Conservation (phyloP, 2,797 vertebrate species). For the Bryconaethiops microstoma region DNA sequence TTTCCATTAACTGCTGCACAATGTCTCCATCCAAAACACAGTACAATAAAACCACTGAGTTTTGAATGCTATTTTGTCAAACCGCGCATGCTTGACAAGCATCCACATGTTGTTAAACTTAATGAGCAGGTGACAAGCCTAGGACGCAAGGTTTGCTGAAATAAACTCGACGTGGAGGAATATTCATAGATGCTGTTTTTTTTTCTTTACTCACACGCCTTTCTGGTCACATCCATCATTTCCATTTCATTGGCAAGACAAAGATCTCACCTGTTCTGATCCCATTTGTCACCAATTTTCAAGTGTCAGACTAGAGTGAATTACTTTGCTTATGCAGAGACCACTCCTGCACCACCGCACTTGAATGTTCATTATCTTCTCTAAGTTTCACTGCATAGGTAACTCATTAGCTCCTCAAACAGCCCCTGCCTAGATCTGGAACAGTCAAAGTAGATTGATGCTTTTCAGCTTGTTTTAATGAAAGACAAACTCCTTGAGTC, state of each 20-base stretch:
- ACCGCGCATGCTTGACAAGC: conserved; percentile 7
- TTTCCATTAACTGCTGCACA: not conserved
- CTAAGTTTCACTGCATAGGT: conserved; percentile 36
- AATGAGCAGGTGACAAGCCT: conserved; percentile 19
- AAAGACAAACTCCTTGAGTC: conserved; percentile 38
- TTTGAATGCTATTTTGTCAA: conserved; percentile 34
- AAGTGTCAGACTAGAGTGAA: conserved; percentile 53
- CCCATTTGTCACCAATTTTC: conserved; percentile 60
- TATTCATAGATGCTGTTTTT: conserved; percentile 4
- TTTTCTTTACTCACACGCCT: conserved; percentile 9
- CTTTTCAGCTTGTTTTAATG: conserved; percentile 37
- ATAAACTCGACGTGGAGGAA: conserved; percentile 15
- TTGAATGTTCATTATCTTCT: conserved; percentile 59
- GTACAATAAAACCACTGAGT: not conserved
- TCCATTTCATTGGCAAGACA: conserved; percentile 52
- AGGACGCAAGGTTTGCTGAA: not conserved
- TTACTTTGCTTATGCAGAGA: conserved; percentile 50
- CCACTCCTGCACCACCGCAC: conserved; percentile 43
- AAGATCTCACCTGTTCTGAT: conserved; percentile 62
- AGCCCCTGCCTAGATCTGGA: conserved; percentile 56
- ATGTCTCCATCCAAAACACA: not conserved
- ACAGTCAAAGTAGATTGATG: conserved; percentile 34
- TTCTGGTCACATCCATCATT: conserved; percentile 47
- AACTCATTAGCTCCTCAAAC: conserved; percentile 47
- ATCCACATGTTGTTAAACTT: conserved; percentile 26